Base-by-base conservation (phyloP, 1,140 invertebrate genomes). In the Apis dorsata region DNA sequence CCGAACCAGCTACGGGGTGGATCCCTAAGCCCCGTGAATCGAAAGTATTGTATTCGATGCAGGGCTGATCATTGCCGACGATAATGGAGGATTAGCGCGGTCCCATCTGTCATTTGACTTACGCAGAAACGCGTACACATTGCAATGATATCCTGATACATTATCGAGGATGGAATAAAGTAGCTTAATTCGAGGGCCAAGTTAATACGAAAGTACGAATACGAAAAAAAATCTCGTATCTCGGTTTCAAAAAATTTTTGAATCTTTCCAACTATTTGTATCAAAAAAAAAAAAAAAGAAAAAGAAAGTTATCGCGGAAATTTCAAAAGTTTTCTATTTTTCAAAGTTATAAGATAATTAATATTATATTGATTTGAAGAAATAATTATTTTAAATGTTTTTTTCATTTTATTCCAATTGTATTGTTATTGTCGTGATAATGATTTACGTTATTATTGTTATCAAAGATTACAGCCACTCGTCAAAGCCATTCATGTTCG, bases 11-110 rank as follows among this genome's bases (percentile, higher is more conserved):
- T 85, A 66, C 66, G 65, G 51, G 69, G 82, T 76, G 71, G 24
- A 86, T 88, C 86, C 87, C 88, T 78, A 83, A 88, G 81, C 74
- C 53, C 73, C 28, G 86, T 91, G 91, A 92, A 90, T 91, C 79
- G 87, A 91, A 91, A 91, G 86, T 79, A 87, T 86, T 81, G 81
- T 81, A 84, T 81, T 80, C 81, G 60, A 81, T 74, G 49, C 79
- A 73, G 82, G 79, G 57, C 83, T 87, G 90, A 92, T 92, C 87
- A 91, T 92, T 88, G 90, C 85, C 85, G 86, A 85, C 90, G 90
- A 92, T 92, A 92, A 92, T 92, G 90, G 90, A 78, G 89, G 91
- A 91, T 92, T 91, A 91, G 89, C 90, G 82, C 86, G 87, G 84
- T 79, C 88, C 85, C 90, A 92, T 92, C 90, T 91, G 91, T 90